phyloP scores from a whole-genome alignment of 2,113 vertebrate genomes.

The Mobula hypostoma region DNA sequence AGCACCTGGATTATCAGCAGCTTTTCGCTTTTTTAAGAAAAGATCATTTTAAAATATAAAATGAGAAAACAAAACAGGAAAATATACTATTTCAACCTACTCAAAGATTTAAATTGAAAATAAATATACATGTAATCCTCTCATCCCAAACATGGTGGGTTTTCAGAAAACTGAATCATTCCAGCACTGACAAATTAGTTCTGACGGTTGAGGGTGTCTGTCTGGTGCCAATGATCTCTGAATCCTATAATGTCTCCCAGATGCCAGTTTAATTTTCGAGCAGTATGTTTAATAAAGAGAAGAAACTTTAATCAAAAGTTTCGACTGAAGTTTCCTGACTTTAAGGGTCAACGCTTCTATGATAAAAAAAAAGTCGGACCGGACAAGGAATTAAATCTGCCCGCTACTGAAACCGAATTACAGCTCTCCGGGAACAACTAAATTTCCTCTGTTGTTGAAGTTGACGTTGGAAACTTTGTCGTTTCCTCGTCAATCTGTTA shows the following conservation, averaged over 20 bases:
- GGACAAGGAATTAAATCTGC: background rate
- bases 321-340: background rate
- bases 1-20: background rate
- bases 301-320: background rate
- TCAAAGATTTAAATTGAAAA: background rate
- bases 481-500: background rate
- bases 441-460: background rate
- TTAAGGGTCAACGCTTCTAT: too few relatives aligned
- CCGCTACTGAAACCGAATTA: background rate
- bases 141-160: too few relatives aligned
- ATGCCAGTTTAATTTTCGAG: background rate
- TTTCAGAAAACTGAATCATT: too few relatives aligned
- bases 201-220: too few relatives aligned
- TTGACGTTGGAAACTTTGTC: background rate
- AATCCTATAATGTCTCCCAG: too few relatives aligned
- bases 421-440: background rate
- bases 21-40: background rate
- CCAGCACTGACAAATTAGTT: too few relatives aligned
- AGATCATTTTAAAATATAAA: background rate
- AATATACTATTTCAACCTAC: background rate
- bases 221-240: too few relatives aligned
- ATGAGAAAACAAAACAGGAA: background rate
- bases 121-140: background rate
- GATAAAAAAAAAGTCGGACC: background rate
- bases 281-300: background rate